Conservation (phyloP, 1,140 invertebrate genomes). For the Penaeus vannamei region DNA sequence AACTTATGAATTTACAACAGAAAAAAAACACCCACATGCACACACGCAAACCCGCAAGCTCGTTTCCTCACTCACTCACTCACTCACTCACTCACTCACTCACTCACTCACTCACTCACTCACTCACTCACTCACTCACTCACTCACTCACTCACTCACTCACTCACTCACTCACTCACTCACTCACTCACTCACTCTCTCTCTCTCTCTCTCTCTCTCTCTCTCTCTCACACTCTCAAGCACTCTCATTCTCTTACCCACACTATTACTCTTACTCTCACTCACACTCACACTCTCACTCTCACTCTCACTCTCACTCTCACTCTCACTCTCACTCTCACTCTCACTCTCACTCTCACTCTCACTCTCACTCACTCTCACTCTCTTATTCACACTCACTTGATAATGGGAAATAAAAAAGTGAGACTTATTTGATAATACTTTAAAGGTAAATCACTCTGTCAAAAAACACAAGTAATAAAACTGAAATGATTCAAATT, state of each 20-base stretch:
- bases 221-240: background rate
- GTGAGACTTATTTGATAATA: no score
- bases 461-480: no score
- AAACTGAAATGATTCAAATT: no score
- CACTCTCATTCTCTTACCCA: background rate
- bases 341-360: background rate
- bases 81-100: no score
- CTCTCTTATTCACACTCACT: constrained; percentile 18
- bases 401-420: no score
- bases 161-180: background rate
- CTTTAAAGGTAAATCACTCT: no score
- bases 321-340: constrained; percentile 9
- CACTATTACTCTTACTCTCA: background rate
- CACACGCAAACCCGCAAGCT: background rate
- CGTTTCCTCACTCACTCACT: no score
- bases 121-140: constrained; percentile 32
- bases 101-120: constrained; percentile 31
- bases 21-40: no score
- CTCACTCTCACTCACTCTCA: background rate
- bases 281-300: background rate
- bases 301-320: background rate
- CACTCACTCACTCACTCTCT: background rate
- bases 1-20: no score
- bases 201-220: background rate
- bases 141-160: background rate